Conservation (phyloP, 2,797 vertebrate species). For the Lacerta viridis region DNA sequence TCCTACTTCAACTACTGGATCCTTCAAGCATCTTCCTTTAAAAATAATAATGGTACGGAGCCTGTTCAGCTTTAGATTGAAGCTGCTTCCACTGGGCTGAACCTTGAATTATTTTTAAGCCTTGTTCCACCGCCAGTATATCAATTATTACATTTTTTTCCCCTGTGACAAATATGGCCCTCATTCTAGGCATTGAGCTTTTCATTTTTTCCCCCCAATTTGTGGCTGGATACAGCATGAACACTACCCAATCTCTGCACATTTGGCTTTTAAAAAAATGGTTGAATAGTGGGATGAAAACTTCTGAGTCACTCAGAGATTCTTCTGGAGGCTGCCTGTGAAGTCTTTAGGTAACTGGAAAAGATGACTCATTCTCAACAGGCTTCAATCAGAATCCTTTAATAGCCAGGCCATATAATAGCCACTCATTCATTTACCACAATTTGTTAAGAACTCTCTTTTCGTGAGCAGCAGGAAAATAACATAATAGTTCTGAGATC, state of each 20-base stretch:
- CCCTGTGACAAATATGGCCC: background rate
- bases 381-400: slow-evolving; percentile 51
- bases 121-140: background rate
- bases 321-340: slow-evolving; percentile 15
- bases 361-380: slow-evolving; percentile 59
- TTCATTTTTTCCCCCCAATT: slow-evolving; percentile 11
- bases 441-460: slow-evolving; percentile 60
- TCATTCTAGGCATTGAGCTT: slow-evolving; percentile 15
- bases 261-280: slow-evolving; percentile 29
- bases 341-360: slow-evolving; percentile 45
- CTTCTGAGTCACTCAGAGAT: slow-evolving; percentile 40
- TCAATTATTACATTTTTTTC: slow-evolving; percentile 3
- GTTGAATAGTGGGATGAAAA: slow-evolving; percentile 31
- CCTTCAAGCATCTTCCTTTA: too few relatives aligned
- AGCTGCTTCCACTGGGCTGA: background rate
- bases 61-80: slow-evolving; percentile 25
- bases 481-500: slow-evolving; percentile 45
- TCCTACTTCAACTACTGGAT: too few relatives aligned
- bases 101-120: background rate
- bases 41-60: background rate
- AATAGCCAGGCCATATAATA: slow-evolving; percentile 46
- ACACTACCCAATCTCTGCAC: slow-evolving; percentile 1
- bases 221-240: slow-evolving; percentile 27
- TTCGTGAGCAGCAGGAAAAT: slow-evolving; percentile 43
- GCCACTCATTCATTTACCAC: slow-evolving; percentile 57